phyloP scores from a whole-genome alignment of 2,113 vertebrate species.

The Pampusana beccarii region DNA sequence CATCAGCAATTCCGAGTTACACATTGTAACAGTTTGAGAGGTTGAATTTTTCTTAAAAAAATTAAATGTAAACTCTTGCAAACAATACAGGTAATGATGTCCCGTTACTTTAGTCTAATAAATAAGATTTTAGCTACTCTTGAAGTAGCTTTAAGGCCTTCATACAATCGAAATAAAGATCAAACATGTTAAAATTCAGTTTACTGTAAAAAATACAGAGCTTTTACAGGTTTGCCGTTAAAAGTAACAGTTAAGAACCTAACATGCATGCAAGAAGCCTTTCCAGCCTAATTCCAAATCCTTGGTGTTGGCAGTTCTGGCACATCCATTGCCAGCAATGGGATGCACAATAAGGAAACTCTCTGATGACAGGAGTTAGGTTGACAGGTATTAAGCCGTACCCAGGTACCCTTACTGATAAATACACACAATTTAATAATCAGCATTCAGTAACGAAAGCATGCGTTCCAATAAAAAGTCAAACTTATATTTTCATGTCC shows the following conservation, averaged over 20 bases:
- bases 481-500: constrained; percentile 64
- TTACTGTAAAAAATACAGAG: constrained; percentile 79
- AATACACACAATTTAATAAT: constrained; percentile 78
- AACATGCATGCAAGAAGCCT: constrained; percentile 69
- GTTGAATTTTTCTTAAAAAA: constrained; percentile 64
- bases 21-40: constrained; percentile 47
- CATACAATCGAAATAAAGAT: constrained; percentile 74
- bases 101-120: constrained; percentile 73
- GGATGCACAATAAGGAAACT: constrained; percentile 63
- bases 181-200: constrained; percentile 77
- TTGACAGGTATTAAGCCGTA: constrained; percentile 75
- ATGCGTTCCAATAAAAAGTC: constrained; percentile 78
- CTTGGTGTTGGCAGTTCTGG: constrained; percentile 54
- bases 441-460: constrained; percentile 76
- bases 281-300: constrained; percentile 60
- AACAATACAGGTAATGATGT: constrained; percentile 64
- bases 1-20: constrained; percentile 44
- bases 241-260: constrained; percentile 72
- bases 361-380: constrained; percentile 41
- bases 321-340: constrained; percentile 67
- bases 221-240: constrained; percentile 74
- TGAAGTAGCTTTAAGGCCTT: constrained; percentile 83
- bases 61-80: constrained; percentile 71
- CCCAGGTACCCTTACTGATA: constrained; percentile 73
- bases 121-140: constrained; percentile 76